phyloP scores from a whole-genome alignment of 23 tunicate genomes.

The Phallusia fumigata region DNA sequence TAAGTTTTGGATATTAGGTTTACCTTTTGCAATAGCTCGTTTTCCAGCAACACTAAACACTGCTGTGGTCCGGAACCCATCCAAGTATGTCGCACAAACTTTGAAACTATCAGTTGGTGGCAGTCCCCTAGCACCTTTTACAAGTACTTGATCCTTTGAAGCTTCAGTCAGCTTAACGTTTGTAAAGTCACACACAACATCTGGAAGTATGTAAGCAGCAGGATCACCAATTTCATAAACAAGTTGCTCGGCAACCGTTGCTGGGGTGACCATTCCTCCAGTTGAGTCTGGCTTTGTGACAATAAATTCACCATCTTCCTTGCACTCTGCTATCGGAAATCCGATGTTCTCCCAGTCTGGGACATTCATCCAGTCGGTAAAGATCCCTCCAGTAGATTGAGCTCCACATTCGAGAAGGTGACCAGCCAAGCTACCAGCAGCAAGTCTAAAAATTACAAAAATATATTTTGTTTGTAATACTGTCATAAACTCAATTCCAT shows the following conservation, averaged over 20 bases:
- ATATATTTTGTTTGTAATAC: too few relatives aligned
- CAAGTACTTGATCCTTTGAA: slow-evolving; percentile 50
- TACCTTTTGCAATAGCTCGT: slow-evolving; percentile 88
- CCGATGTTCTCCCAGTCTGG: slow-evolving; percentile 90
- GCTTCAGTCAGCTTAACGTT: slow-evolving; percentile 52
- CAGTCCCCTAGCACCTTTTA: slow-evolving; percentile 65
- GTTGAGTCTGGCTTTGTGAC: slow-evolving; percentile 83
- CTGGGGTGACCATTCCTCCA: slow-evolving; percentile 78
- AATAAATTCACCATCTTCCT: slow-evolving; percentile 61
- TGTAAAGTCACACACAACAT: slow-evolving; percentile 72
- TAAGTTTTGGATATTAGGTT: too few relatives aligned
- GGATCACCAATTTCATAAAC: slow-evolving; percentile 97
- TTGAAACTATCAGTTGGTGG: slow-evolving; percentile 64
- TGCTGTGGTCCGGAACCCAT: slow-evolving; percentile 76
- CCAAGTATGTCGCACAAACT: slow-evolving; percentile 88
- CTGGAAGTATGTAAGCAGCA: slow-evolving; percentile 74
- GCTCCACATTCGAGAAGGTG: slow-evolving; percentile 98
- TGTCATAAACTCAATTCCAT: too few relatives aligned
- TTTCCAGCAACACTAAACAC: slow-evolving; percentile 80
- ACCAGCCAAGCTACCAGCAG: slow-evolving; percentile 92
- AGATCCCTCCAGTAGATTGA: slow-evolving; percentile 91
- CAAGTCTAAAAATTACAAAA: slow-evolving; percentile 36
- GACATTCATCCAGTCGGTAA: slow-evolving; percentile 91
- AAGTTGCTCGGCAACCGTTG: slow-evolving; percentile 91
- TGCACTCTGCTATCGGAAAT: slow-evolving; percentile 88